These are phyloP conservation scores for Oceanodroma leucorhoa DNA, from an alignment of 2,797 vertebrate species.

Conservation along the genomic window DNA sequence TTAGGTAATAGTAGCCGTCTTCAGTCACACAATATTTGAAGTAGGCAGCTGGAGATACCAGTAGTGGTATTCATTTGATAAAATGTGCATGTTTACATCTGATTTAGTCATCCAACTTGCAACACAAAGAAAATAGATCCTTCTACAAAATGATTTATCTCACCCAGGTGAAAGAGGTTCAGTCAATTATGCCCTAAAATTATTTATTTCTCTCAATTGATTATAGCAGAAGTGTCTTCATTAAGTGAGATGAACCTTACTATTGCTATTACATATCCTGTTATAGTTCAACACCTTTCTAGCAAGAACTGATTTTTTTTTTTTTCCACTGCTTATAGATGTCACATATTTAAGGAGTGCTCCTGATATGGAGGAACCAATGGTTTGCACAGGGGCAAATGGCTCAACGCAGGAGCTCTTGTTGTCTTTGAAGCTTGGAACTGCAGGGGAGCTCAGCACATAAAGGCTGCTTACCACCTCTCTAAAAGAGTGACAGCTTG, in stretches of 20 bases:
- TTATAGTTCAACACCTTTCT: background rate
- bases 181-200: background rate
- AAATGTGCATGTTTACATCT: background rate
- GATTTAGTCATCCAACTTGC: background rate
- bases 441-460: background rate
- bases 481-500: background rate
- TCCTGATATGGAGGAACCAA: background rate
- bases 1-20: background rate
- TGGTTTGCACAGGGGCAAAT: background rate
- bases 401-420: background rate
- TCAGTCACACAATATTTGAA: background rate
- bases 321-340: background rate
- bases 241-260: background rate
- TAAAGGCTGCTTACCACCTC: background rate
- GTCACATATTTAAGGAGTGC: background rate
- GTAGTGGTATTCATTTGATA: background rate
- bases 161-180: background rate
- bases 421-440: background rate
- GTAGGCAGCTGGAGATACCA: background rate
- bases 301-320: background rate
- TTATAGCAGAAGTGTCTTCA: background rate
- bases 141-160: background rate
- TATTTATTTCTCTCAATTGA: background rate
- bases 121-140: background rate
- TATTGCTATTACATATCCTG: background rate